phyloP scores from a whole-genome alignment of 2,888 invertebrate species.

The Carterocephalus palaemon region DNA sequence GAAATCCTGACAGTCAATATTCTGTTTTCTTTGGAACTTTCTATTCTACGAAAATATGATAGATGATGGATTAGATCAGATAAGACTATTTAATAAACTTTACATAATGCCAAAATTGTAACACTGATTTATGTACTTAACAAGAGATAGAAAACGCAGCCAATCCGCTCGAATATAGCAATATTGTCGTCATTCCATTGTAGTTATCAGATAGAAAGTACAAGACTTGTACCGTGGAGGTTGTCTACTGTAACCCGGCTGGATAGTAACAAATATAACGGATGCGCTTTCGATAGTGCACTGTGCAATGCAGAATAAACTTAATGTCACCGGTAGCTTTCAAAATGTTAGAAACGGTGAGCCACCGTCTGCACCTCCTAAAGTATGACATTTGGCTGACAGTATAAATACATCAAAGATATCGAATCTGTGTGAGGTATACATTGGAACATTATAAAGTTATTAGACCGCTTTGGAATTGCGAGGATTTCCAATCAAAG shows the following conservation, averaged over 20 bases:
- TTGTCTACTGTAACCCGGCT: constrained; percentile 45
- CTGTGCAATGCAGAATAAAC: constrained; percentile 11
- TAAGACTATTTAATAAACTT: constrained; percentile 24
- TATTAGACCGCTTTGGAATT: too few relatives aligned
- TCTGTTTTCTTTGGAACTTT: constrained; percentile 11
- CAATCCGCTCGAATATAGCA: constrained; percentile 47
- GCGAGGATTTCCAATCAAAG: too few relatives aligned
- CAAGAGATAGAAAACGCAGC: constrained; percentile 43
- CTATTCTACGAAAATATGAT: constrained; percentile 13
- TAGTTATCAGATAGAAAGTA: constrained; percentile 72
- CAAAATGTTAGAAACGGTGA: too few relatives aligned
- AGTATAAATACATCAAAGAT: too few relatives aligned
- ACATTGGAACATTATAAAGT: too few relatives aligned
- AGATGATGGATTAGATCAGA: constrained; percentile 15
- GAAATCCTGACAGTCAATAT: constrained; percentile 4
- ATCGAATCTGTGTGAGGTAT: too few relatives aligned
- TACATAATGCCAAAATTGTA: constrained; percentile 33
- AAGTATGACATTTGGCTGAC: too few relatives aligned
- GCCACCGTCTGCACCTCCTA: too few relatives aligned
- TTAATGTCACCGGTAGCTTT: not conserved
- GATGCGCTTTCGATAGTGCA: constrained; percentile 35
- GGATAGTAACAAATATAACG: constrained; percentile 51
- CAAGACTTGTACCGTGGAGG: constrained; percentile 40
- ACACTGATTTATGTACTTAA: constrained; percentile 43
- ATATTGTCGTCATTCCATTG: constrained; percentile 42